Percentiles rank a stretch among this genome's conserved stretches.
Conservation (phyloP, 2,113 vertebrate species). For the Puffinus mauretanicus region DNA sequence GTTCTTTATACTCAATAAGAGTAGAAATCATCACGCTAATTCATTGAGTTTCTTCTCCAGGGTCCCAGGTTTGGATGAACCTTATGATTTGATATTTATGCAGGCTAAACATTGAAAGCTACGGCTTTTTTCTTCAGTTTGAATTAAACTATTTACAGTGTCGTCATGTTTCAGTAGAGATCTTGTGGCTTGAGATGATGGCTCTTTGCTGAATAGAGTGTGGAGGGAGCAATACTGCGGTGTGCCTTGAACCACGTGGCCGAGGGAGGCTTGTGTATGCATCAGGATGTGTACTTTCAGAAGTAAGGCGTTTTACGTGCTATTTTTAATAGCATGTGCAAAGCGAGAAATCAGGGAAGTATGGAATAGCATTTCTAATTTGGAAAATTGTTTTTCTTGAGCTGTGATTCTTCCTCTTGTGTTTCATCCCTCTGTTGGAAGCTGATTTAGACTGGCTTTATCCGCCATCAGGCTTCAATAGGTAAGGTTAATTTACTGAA, state of each 20-base stretch:
- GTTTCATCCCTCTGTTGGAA: not conserved
- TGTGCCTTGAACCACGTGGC: not conserved
- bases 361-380: slow-evolving; percentile 12
- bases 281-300: not conserved
- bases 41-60: not conserved
- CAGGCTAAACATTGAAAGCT: not conserved
- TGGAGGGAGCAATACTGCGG: not conserved
- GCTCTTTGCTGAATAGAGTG: not conserved
- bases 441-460: slow-evolving; percentile 23
- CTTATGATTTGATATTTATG: not conserved
- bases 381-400: not conserved
- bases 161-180: not conserved
- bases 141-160: slow-evolving; percentile 35
- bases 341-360: slow-evolving; percentile 4
- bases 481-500: slow-evolving; percentile 21
- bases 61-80: not conserved
- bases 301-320: not conserved
- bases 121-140: not conserved
- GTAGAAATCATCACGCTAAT: not conserved
- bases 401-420: not conserved
- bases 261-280: not conserved
- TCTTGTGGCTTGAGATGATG: slow-evolving; percentile 16
- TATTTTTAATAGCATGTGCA: slow-evolving; percentile 32
- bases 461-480: not conserved
- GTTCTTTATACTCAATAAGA: not conserved